Evolutionary conservation across 2,113 vertebrate genomes (phyloP).

Genomic region (Acanthisitta chloris): DNA sequence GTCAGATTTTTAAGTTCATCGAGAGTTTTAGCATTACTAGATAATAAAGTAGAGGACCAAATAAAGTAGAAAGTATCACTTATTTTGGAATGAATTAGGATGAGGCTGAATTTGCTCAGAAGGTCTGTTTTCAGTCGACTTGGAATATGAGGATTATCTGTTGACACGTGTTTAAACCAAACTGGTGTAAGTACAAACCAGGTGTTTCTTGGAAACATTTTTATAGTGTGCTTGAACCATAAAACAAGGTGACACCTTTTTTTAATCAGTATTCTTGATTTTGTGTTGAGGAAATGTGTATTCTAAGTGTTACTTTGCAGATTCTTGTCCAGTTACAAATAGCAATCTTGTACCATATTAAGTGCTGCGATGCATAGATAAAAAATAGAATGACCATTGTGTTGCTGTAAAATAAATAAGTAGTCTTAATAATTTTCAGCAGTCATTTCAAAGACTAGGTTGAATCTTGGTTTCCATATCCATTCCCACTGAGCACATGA

Average conservation of each 20-base stretch:
- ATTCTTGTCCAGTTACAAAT: neutral
- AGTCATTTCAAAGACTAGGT: neutral
- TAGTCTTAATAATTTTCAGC: neutral
- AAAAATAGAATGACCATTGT: neutral
- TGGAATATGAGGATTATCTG: neutral
- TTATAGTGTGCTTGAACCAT: neutral
- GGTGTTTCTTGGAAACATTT: neutral
- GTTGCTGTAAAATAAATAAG: neutral
- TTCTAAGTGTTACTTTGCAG: neutral
- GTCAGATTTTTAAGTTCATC: neutral
- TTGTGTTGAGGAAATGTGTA: neutral
- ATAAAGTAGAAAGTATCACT: neutral
- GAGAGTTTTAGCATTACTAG: neutral
- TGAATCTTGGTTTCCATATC: neutral
- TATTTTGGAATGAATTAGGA: neutral
- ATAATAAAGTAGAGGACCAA: neutral
- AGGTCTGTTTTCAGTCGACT: neutral
- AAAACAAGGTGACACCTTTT: neutral
- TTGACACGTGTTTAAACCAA: slow-evolving; percentile 11
- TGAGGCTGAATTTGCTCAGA: neutral
- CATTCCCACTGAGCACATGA: neutral
- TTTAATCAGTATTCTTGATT: neutral
- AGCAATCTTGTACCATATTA: neutral
- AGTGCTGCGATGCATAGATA: neutral
- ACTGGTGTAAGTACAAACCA: slow-evolving; percentile 1